Evolutionary conservation across 2,113 vertebrate genomes (phyloP).

Genomic region (Entomyzon cyanotis): DNA sequence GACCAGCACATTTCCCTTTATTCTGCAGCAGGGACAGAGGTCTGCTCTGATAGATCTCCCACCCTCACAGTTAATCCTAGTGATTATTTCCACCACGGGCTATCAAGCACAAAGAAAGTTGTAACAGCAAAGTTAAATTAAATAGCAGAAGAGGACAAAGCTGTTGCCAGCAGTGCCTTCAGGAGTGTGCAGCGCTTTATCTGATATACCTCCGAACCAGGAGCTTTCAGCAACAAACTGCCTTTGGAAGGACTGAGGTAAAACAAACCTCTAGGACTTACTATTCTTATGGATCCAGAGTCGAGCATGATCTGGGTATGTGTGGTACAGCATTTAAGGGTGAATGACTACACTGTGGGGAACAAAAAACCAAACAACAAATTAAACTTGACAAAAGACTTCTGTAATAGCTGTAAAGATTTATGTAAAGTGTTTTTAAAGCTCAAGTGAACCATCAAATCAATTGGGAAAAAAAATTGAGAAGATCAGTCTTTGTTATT

Average conservation of each 20-base stretch:
- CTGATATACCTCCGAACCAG: background rate
- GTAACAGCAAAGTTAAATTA: background rate
- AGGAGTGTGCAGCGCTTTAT: background rate
- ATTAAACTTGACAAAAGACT: constrained; percentile 60
- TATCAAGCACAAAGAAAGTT: background rate
- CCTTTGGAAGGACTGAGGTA: background rate
- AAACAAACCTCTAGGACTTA: background rate
- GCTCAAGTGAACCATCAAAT: constrained; percentile 59
- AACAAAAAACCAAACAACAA: background rate
- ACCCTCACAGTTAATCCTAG: background rate
- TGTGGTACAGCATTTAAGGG: background rate
- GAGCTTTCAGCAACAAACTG: background rate
- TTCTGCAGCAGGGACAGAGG: background rate
- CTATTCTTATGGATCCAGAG: background rate
- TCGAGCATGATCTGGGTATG: background rate
- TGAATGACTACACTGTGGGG: background rate
- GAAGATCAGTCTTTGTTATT: constrained; percentile 64
- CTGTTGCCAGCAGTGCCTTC: background rate
- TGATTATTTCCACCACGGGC: background rate
- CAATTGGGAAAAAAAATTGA: constrained; percentile 27
- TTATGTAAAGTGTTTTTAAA: constrained; percentile 68
- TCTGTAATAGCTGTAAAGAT: constrained; percentile 52
- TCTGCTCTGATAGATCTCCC: background rate
- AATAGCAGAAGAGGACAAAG: background rate
- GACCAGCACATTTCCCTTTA: background rate